phyloP scores from a whole-genome alignment of 2,888 invertebrate genomes.

The Coleophora deauratella region DNA sequence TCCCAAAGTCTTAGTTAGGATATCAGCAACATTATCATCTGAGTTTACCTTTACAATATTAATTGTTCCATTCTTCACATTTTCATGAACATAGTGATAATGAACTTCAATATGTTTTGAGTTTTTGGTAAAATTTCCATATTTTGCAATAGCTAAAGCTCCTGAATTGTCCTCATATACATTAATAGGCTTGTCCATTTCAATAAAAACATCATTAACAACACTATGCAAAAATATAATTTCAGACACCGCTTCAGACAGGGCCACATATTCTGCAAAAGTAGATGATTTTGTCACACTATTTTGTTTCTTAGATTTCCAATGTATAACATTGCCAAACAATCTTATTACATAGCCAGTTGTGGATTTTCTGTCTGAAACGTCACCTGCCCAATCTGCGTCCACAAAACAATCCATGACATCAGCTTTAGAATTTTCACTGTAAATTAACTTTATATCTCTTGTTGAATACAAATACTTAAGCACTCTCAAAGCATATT shows the following conservation, averaged over 20 bases:
- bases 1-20: too few relatives aligned
- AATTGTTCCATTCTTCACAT: background rate
- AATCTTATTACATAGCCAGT: slow-evolving; percentile 33
- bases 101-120: slow-evolving; percentile 3
- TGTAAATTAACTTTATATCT: slow-evolving; percentile 16
- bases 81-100: slow-evolving; percentile 2
- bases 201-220: slow-evolving; percentile 16
- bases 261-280: slow-evolving; percentile 25
- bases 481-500: slow-evolving; percentile 15
- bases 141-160: slow-evolving; percentile 16
- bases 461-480: slow-evolving; percentile 20
- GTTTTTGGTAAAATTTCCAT: slow-evolving; percentile 12
- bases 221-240: slow-evolving; percentile 16
- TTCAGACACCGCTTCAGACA: slow-evolving; percentile 24
- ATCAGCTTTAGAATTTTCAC: slow-evolving; percentile 16
- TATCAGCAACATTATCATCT: too few relatives aligned
- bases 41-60: background rate
- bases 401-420: slow-evolving; percentile 25
- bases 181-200: slow-evolving; percentile 18
- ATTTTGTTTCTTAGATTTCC: slow-evolving; percentile 32
- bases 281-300: slow-evolving; percentile 24
- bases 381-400: slow-evolving; percentile 32
- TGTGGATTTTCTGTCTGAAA: slow-evolving; percentile 21
- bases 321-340: slow-evolving; percentile 27
- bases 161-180: slow-evolving; percentile 26